Base-by-base conservation (phyloP, 2,113 vertebrate species). In the Pterocles burchelli region DNA sequence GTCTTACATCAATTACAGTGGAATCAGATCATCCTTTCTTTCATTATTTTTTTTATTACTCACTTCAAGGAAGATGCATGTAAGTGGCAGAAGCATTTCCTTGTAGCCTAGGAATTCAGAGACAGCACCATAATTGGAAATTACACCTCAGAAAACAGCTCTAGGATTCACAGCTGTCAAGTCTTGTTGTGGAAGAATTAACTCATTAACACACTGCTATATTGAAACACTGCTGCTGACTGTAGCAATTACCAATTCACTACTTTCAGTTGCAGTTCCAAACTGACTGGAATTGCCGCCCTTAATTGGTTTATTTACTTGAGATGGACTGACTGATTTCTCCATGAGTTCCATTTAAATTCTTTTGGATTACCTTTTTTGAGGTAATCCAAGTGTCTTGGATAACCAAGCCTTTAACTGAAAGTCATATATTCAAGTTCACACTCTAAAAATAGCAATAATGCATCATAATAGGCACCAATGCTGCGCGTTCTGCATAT, bases 121-220 rank as follows among this genome's bases (percentile, higher is more conserved):
- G 94, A 89, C 36, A 71, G 66, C 49, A 45, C 31, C 61, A 73
- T 74, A 94, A 93, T 68, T 91, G 88, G 88, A 96, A 97, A 92
- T 82, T 83, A 91, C 65, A 89, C 66, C 62, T 71, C 76, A 93
- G 85, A 85, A 95, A 93, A 72, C 49, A 95, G 82, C 66, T 92
- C 87, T 93, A 94, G 77, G 91, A 96, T 95, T 97, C 95, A 92
- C 73, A 96, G 14, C 78, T 80, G 65, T 90, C 96, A 95, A 77
- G 59, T 91, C 58, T 72, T 74, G 46, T 82, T 94, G 90, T 59
- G 88, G 91, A 97, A 95, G 86, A 88, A 95, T 95, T 97, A 95
- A 96, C 73, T 94, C 85, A 93, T 94, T 94, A 95, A 97, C 92
- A 96, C 85, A 93, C 9, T 4, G 9, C 89, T 93, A n/a, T 80